Conservation (phyloP, 2,797 vertebrate genomes). For the Gymnoscopelus microlampas region DNA sequence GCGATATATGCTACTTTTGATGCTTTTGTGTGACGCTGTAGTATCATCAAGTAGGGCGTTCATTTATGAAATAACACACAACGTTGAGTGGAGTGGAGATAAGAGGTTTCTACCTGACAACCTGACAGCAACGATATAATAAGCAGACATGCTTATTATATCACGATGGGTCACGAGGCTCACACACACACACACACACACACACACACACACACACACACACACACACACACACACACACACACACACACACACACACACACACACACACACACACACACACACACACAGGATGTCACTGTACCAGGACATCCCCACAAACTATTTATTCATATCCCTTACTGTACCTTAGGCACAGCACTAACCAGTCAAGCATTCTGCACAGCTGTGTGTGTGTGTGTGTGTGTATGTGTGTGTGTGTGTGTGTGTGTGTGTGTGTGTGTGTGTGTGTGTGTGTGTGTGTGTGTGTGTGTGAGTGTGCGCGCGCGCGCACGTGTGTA, state of each 20-base stretch:
- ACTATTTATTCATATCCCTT: neutral
- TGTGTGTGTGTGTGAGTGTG: no score
- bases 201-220: neutral
- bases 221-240: neutral
- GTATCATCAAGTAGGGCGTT: no score
- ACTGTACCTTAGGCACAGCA: neutral
- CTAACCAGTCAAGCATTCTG: neutral
- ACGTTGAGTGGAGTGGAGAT: no score
- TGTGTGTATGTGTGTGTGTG: neutral
- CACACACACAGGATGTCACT: neutral
- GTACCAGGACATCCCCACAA: constrained; percentile 4
- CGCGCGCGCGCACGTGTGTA: no score
- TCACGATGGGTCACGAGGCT: no score
- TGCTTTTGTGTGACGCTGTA: no score
- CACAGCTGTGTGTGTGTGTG: neutral
- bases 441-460: no score
- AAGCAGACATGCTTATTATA: no score
- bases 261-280: constrained; percentile 9
- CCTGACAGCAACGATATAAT: no score
- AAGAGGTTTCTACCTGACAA: no score
- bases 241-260: neutral
- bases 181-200: constrained; percentile 2
- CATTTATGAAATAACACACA: no score
- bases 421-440: neutral
- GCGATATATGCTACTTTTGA: no score